phyloP scores from a whole-genome alignment of 2,797 vertebrate genomes.

The Mus minutoides region DNA sequence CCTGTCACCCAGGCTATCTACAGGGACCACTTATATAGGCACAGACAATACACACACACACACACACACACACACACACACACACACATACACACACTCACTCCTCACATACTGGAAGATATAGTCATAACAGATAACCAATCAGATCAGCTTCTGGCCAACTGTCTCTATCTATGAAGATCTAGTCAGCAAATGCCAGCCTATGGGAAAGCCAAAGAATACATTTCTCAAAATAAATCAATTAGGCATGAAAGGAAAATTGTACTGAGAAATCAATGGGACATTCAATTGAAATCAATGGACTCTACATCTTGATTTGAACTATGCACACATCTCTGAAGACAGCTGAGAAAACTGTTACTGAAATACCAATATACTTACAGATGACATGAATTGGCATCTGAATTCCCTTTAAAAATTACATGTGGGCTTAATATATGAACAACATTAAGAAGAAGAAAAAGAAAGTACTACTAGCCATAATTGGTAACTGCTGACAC shows the following conservation, averaged over 20 bases:
- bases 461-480: neutral
- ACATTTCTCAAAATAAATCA: neutral
- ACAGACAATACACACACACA: too few species aligned
- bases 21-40: too few species aligned
- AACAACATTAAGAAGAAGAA: neutral
- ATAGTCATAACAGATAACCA: neutral
- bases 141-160: fast-evolving
- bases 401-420: neutral
- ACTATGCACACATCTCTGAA: neutral
- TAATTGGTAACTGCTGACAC: neutral
- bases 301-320: neutral
- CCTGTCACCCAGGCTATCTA: neutral
- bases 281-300: neutral
- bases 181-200: neutral
- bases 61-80: neutral
- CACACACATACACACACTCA: neutral
- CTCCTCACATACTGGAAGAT: neutral
- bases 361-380: neutral
- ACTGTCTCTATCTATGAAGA: neutral
- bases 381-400: neutral
- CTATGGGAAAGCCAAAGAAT: neutral
- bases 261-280: neutral
- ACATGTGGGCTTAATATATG: neutral
- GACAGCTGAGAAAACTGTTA: neutral
- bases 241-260: neutral